Evolutionary conservation across 37 sponge, comb jelly and placozoan genomes (phyloP).

Genomic region (Crambe crambe): DNA sequence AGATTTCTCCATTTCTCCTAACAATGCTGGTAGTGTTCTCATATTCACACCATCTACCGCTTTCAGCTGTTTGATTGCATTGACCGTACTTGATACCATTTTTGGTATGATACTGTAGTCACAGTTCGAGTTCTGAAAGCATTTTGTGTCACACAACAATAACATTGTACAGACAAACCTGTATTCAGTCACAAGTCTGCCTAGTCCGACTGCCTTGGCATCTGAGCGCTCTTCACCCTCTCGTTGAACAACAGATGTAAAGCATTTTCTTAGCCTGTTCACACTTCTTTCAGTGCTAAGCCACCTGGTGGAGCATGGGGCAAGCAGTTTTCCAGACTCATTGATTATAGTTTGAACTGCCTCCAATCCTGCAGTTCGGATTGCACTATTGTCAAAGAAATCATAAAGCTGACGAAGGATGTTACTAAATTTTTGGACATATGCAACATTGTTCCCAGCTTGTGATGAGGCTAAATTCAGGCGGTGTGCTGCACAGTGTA

Average conservation of each 20-base stretch:
- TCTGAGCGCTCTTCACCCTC: no score
- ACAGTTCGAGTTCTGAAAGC: no score
- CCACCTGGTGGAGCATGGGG: constrained; percentile 54
- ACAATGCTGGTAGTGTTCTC: not conserved
- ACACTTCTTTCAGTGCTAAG: constrained; percentile 33
- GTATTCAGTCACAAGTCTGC: no score
- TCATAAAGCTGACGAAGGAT: constrained; percentile 51
- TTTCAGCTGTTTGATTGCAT: constrained; percentile 12
- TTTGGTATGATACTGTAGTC: no score
- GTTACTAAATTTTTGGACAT: constrained; percentile 45
- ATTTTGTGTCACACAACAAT: no score
- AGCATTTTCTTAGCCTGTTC: no score
- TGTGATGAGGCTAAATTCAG: constrained; percentile 49
- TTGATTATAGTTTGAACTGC: constrained; percentile 42
- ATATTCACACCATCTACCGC: constrained; percentile 4
- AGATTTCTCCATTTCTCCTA: not conserved
- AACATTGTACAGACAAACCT: no score
- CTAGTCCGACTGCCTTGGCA: no score
- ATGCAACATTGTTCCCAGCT: constrained; percentile 38
- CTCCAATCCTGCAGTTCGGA: constrained; percentile 42
- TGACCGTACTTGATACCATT: constrained; percentile 11
- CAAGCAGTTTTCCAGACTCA: constrained; percentile 27
- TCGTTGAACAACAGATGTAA: no score
- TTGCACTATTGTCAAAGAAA: constrained; percentile 56
- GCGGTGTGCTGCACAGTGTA: constrained; percentile 58